Conservation (phyloP, 1,140 invertebrate genomes). For the Gonatopus flavifemur region DNA sequence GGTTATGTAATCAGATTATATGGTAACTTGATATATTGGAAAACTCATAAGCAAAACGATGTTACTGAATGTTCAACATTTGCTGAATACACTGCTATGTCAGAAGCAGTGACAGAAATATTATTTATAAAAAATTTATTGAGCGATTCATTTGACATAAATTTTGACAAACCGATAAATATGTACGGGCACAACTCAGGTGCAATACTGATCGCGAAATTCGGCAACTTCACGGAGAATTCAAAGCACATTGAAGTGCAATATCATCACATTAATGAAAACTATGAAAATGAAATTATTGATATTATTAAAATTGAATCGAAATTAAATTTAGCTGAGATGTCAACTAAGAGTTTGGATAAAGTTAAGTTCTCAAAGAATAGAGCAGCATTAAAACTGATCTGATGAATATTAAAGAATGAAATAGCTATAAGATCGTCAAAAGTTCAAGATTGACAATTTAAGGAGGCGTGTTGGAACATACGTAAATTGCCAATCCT, state of each 20-base stretch:
- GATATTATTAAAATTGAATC: no score
- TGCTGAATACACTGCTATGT: slow-evolving; percentile 12
- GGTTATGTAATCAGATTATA: slow-evolving; percentile 33
- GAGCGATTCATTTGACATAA: not conserved
- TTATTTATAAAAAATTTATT: not conserved
- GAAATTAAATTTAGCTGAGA: no score
- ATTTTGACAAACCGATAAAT: not conserved
- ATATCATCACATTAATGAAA: not conserved
- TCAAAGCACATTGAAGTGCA: not conserved
- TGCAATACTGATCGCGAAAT: not conserved
- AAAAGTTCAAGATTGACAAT: no score
- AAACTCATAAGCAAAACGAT: slow-evolving; percentile 36
- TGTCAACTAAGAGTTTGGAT: no score
- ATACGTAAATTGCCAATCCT: no score
- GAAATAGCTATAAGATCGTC: no score
- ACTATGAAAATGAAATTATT: no score
- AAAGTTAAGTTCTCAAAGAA: no score
- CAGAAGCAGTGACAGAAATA: slow-evolving; percentile 30
- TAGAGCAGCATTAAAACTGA: no score
- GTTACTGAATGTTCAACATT: slow-evolving; percentile 30
- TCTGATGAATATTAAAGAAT: no score
- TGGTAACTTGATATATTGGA: slow-evolving; percentile 43
- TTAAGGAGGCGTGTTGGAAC: no score
- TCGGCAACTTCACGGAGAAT: not conserved
- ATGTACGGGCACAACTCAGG: not conserved